Percentiles rank a stretch among this genome's conserved stretches.
Evolutionary conservation across 2,113 vertebrate genomes (phyloP).

Genomic region (Colistium nudipinnis): DNA sequence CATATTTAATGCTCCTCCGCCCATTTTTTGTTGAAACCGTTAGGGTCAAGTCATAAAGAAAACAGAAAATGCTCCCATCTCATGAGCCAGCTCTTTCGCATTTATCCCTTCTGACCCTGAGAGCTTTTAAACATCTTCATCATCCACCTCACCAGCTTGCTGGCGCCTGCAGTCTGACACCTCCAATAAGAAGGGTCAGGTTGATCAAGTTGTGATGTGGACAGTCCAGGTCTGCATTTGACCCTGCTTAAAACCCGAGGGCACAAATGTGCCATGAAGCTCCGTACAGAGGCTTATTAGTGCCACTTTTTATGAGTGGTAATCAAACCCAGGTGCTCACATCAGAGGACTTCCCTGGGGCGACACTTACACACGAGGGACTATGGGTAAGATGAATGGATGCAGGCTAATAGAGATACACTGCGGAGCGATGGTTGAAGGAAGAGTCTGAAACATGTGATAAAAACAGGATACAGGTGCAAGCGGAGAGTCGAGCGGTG

Average conservation of each 20-base stretch:
- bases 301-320: slow-evolving; percentile 48
- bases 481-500: neutral
- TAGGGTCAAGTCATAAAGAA: slow-evolving; percentile 14
- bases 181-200: slow-evolving; percentile 66
- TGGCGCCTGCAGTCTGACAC: slow-evolving; percentile 42
- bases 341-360: slow-evolving; percentile 41
- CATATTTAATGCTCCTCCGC: slow-evolving; percentile 6
- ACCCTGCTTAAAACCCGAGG: slow-evolving; percentile 53
- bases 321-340: slow-evolving; percentile 70
- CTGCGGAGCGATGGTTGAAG: neutral
- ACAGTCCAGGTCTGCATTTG: slow-evolving; percentile 57
- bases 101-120: slow-evolving; percentile 33
- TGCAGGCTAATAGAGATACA: slow-evolving; percentile 45
- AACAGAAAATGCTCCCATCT: slow-evolving; percentile 49
- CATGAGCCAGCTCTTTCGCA: slow-evolving; percentile 35
- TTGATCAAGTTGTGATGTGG: slow-evolving; percentile 55
- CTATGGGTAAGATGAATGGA: slow-evolving; percentile 35
- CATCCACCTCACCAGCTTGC: slow-evolving; percentile 5
- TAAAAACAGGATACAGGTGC: too few species aligned
- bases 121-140: slow-evolving; percentile 33
- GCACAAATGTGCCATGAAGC: slow-evolving; percentile 36
- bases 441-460: neutral
- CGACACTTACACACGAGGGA: slow-evolving; percentile 18
- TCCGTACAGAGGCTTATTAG: slow-evolving; percentile 60
- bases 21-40: neutral